These are phyloP conservation scores for Leptonema lineaticorne DNA, from an alignment of 1,140 invertebrate genomes.

Conservation along the genomic window DNA sequence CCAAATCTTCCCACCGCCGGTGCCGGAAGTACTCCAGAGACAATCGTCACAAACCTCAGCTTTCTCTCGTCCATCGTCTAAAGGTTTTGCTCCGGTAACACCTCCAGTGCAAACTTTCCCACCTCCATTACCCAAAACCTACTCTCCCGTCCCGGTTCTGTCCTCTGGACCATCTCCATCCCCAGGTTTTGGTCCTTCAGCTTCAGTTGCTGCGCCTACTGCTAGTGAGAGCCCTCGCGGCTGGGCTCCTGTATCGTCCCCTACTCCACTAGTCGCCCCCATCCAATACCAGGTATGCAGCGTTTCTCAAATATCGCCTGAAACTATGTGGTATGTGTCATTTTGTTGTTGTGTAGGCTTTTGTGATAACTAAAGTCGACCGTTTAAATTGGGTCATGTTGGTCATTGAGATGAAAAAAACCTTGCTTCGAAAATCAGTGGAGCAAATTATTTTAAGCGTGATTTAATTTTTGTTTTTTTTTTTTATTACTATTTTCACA, in stretches of 20 bases:
- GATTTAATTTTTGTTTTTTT: too few relatives aligned
- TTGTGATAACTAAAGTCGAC: conserved; percentile 26
- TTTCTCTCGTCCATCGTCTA: conserved; percentile 2
- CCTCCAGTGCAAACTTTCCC: neutral
- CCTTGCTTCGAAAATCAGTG: conserved; percentile 27
- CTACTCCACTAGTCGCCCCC: conserved; percentile 29
- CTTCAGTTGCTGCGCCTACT: conserved; percentile 9
- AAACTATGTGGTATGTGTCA: conserved; percentile 1
- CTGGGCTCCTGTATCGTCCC: conserved; percentile 33
- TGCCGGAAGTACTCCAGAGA: conserved; percentile 18
- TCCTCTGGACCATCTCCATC: neutral
- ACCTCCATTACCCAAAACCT: neutral
- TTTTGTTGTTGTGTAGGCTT: conserved; percentile 37
- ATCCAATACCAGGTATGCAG: conserved; percentile 39
- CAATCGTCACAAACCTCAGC: conserved; percentile 10
- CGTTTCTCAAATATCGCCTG: conserved; percentile 37
- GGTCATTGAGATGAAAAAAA: neutral
- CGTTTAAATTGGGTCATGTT: too few relatives aligned
- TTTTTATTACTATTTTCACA: neutral
- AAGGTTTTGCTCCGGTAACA: conserved; percentile 1
- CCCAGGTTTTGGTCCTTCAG: conserved; percentile 16
- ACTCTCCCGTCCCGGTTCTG: neutral
- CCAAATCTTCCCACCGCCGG: conserved; percentile 38
- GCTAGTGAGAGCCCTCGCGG: conserved; percentile 12
- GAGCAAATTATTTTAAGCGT: too few relatives aligned